A percentile compares a stretch with the other conserved stretches of the same genome.
Conservation (phyloP, 2,888 invertebrate genomes). For the Ophion costatus region DNA sequence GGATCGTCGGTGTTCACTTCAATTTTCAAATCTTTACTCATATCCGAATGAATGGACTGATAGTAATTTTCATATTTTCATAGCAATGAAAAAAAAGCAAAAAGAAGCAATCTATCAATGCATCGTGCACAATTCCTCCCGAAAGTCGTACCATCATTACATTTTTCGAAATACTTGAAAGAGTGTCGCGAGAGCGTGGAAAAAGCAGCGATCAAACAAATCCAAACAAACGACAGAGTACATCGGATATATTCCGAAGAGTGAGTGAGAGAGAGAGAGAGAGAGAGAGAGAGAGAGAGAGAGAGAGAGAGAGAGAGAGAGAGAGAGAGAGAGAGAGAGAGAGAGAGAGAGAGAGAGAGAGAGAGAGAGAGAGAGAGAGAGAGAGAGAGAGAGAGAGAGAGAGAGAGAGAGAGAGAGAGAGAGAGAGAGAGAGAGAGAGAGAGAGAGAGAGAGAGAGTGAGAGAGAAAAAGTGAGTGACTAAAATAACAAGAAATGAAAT, state of each 20-base stretch:
- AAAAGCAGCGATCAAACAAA: slow-evolving; percentile 42
- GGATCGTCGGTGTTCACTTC: not conserved
- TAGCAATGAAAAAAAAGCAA: not conserved
- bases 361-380: not conserved
- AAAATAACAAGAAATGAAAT: slow-evolving; percentile 13
- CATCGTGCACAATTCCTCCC: not conserved
- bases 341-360: not conserved
- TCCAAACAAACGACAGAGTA: slow-evolving; percentile 23
- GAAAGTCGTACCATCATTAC: not conserved
- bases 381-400: not conserved
- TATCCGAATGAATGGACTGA: not conserved
- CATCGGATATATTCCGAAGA: slow-evolving; percentile 27
- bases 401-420: not conserved
- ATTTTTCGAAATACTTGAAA: not conserved
- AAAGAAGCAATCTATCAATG: not conserved
- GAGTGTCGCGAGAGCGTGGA: slow-evolving; percentile 15
- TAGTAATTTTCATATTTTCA: not conserved
- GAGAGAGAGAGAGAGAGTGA: not conserved
- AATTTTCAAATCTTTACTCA: not conserved
- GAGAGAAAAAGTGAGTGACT: slow-evolving; percentile 1
- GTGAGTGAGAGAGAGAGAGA: not conserved
- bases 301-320: not conserved
- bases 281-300: not conserved
- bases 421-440: not conserved
- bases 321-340: not conserved